Evolutionary conservation across 2,888 invertebrate genomes (phyloP), one percentile per base, ranked within the genome.

Genomic region (Athalia rosae): DNA sequence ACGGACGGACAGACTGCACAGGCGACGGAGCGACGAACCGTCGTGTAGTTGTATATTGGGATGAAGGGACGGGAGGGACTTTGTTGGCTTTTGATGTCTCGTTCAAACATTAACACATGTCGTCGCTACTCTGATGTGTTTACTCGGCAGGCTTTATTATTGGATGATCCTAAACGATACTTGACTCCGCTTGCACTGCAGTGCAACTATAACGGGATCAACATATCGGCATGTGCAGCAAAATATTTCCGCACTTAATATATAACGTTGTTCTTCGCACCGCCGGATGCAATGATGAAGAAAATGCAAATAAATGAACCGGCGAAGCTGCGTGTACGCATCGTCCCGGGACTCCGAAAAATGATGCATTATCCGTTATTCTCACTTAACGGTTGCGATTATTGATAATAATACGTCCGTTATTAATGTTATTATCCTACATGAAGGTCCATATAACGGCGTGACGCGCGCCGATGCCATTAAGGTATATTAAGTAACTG

Each of bases 81-180:
- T 84, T 85, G 83, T 83, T 80, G 80, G 85, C 87, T 87, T 89
- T 89, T 89, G 89, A 89, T 89, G 88, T 89, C 88, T 86, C 87
- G 86, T 86, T 87, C 84, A 88, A 88, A 88, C 86, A 85, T 86
- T 85, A 87, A 88, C 87, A 88, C 87, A 87, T 86, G 86, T 85
- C 85, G 84, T 83, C 82, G 83, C 87, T 87, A 85, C 86, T 87
- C 86, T 84, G 86, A 86, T 85, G 83, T 89, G 88, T 89, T 89
- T 88, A 88, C 86, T 74, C 13, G 74, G 47, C 74, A 61, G 59
- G 83, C 84, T 83, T 83, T 79, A 79, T 76, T 83, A 83, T 84
- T 85, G 74, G 74, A 74, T 74, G 74, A 74, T 74, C 62, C 59
- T 74, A 74, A 74, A 74, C 74, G 74, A 74, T 74, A 74, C 74